phyloP scores from a whole-genome alignment of 2,797 vertebrate species.

The Podarcis siculus region DNA sequence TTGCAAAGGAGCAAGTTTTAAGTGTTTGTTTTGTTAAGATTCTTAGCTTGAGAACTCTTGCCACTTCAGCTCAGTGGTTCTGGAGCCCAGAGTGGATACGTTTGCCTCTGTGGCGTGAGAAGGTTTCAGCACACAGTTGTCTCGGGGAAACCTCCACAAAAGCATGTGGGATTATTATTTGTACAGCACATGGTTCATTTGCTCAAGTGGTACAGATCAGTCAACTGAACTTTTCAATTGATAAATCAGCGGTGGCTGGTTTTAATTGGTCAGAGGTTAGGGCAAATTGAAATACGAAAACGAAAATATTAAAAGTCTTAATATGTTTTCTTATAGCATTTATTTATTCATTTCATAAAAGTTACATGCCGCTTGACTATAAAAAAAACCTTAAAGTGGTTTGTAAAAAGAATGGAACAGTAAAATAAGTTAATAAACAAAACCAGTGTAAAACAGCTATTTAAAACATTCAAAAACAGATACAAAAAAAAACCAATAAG shows the following conservation, averaged over 20 bases:
- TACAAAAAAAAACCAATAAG: no score
- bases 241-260: not conserved
- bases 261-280: not conserved
- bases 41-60: not conserved
- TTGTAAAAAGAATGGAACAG: no score
- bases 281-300: not conserved
- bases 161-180: not conserved
- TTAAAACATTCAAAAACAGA: no score
- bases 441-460: no score
- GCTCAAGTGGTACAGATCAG: not conserved
- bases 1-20: constrained; percentile 7
- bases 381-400: no score
- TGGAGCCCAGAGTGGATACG: not conserved
- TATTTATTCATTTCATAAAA: no score
- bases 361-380: no score
- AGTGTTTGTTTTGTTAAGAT: constrained; percentile 25
- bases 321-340: no score
- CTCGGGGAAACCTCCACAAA: not conserved
- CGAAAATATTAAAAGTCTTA: not conserved
- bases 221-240: not conserved
- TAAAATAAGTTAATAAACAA: no score
- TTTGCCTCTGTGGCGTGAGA: not conserved
- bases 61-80: not conserved
- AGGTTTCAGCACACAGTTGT: not conserved
- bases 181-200: not conserved